Evolutionary conservation across 2,113 vertebrate genomes (phyloP).

Genomic region (Burhinus bistriatus): DNA sequence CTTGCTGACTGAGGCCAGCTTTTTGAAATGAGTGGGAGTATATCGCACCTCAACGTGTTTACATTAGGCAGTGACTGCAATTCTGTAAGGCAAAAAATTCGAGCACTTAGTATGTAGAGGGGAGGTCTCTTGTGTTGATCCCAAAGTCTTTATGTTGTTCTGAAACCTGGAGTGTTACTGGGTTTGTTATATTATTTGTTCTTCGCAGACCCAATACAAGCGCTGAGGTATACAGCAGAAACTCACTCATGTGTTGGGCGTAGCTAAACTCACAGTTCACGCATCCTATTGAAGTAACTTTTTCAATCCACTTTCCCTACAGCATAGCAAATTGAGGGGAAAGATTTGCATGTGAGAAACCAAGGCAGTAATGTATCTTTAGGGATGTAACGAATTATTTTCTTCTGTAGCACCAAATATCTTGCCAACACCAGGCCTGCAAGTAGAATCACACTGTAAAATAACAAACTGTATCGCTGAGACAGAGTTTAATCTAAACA

Average conservation of each 20-base stretch:
- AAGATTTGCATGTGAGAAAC: neutral
- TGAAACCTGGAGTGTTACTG: neutral
- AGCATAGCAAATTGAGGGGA: neutral
- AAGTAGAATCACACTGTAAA: conserved; percentile 24
- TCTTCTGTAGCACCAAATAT: neutral
- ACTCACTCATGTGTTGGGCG: neutral
- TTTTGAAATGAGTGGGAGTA: neutral
- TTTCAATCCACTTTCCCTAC: neutral
- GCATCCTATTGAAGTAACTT: neutral
- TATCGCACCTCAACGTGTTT: neutral
- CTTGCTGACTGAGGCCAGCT: neutral
- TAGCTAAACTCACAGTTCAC: neutral
- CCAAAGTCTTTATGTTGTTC: neutral
- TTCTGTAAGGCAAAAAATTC: neutral
- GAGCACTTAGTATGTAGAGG: neutral
- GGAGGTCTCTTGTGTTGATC: neutral
- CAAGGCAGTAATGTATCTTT: neutral
- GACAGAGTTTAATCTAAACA: conserved; percentile 38
- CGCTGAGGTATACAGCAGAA: neutral
- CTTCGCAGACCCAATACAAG: neutral
- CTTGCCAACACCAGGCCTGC: conserved; percentile 51
- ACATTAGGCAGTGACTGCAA: neutral
- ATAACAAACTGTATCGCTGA: conserved; percentile 58
- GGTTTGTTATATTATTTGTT: neutral
- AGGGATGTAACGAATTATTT: neutral